Conservation (phyloP, 1,140 invertebrate species). For the Meloidogyne floridensis region DNA sequence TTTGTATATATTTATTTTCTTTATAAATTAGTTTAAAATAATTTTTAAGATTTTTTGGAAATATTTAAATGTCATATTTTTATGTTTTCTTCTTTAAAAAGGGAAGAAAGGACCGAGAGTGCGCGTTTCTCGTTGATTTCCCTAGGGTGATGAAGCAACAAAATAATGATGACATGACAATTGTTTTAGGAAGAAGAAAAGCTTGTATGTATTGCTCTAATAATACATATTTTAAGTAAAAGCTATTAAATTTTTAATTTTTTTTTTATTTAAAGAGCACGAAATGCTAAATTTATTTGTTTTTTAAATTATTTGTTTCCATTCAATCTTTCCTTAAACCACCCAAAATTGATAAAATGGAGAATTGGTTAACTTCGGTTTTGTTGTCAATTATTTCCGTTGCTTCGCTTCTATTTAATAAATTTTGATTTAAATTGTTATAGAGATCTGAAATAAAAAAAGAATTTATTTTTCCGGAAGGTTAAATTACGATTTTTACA, state of each 20-base stretch:
- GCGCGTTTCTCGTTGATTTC: background rate
- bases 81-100: background rate
- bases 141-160: background rate
- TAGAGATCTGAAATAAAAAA: too few relatives aligned
- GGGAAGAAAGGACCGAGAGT: background rate
- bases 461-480: too few relatives aligned
- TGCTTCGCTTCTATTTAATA: background rate
- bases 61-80: too few relatives aligned
- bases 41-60: too few relatives aligned
- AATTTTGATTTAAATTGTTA: too few relatives aligned
- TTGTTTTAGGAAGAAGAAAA: background rate
- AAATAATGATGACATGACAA: background rate
- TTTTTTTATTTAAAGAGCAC: too few relatives aligned
- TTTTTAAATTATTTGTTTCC: too few relatives aligned
- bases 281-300: too few relatives aligned
- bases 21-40: too few relatives aligned
- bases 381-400: background rate
- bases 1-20: background rate
- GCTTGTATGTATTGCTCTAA: background rate
- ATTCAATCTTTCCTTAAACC: too few relatives aligned
- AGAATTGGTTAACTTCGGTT: background rate
- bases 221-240: background rate
- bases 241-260: background rate
- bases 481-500: too few relatives aligned
- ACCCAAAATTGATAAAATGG: background rate